Base-by-base conservation (phyloP, 2,113 vertebrate species). In the Tamias sibiricus region DNA sequence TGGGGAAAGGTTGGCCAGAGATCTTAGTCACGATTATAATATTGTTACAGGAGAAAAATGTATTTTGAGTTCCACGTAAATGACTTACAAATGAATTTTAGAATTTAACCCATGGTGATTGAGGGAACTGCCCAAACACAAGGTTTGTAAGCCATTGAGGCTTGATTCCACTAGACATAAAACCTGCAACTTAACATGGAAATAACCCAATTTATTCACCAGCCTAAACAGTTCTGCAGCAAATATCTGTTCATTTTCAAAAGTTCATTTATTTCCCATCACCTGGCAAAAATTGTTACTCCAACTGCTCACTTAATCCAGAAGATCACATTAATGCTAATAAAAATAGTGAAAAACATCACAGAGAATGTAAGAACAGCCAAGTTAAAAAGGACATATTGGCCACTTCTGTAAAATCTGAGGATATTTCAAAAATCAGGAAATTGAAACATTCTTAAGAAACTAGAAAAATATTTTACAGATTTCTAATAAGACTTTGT, bases 21-120 rank as follows among this genome's bases (percentile, higher is more conserved):
- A 16, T 84, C 62, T 52, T 84, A 32, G 62, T 80, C 44, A 76
- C 47, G 1, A 37, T 75, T 87, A 84, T 86, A 66, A 95, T 82
- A 59, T 22, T 26, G 44, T 52, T 68, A 20, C 83, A 37, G 42
- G 8, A 80, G 4, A 4, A 91, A 91, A 94, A 92, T 59, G 57
- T 42, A 59, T 90, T 83, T 75, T 66, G 71, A 87, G 62, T 94
- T 87, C 59, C 71, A 87, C 40, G 64, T 9, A 92, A 95, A 82
- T 95, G 28, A 87, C 71, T 94, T 91, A 79, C 32, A 95, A 94
- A 90, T 77, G 52, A 71, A 87, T 52, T 87, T 90, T 26, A 81
- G 30, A 90, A 47, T 17, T 69, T 62, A 71, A 49, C 42, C 77
- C 32, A n/a, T 30, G 11, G 44, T 37, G 35, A 74, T 40, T 66